Base-by-base conservation (phyloP, 2,797 vertebrate species). In the Sitta carolinensis region DNA sequence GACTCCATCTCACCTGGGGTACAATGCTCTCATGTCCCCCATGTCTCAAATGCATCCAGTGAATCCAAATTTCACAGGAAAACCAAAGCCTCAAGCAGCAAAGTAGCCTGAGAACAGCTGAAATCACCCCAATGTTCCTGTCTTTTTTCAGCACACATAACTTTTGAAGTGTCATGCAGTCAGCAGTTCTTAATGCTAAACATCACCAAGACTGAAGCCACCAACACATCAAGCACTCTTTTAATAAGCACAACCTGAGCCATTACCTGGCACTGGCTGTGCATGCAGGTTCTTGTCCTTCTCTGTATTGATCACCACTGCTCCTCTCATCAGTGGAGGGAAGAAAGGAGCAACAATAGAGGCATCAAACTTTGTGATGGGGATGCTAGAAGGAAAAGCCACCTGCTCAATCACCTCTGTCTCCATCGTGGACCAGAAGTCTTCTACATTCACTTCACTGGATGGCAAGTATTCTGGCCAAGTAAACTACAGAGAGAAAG, bases 371-470 rank as follows among this genome's bases (percentile, higher is more conserved):
- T 98, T 99, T 30, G 99, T 99, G 97, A 99, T 99, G 32, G 99
- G 99, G 90, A 99, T 98, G 90, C 98, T 98, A 47, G 98, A 97
- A 57, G 99, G 99, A 97, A 99, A 99, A 25, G 98, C 98, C 32
- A 99, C 98, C 95, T 99, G 99, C 96, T 99, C 99, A 43, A 99
- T 98, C 43, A 99, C 99, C 95, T 99, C 99, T 1, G 98, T 99
- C 96, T 99, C 99, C 99, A 99, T 99, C 0, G 99, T 99, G 95
- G 99, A 98, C 99, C 99, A 99, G 91, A 99, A 99, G 96, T 99
- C 99, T 64, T 99, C 99, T 67, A 98, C 97, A 14, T 98, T 99
- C n/a, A 99, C 99, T 95, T 99, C 99, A 76, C 98, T 99, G 9
- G 98, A 98, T 52, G 98, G 93, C 64, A 98, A 96, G 92, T 98